phyloP scores from a whole-genome alignment of 2,113 vertebrate genomes.

The Chloroceryle aenea region DNA sequence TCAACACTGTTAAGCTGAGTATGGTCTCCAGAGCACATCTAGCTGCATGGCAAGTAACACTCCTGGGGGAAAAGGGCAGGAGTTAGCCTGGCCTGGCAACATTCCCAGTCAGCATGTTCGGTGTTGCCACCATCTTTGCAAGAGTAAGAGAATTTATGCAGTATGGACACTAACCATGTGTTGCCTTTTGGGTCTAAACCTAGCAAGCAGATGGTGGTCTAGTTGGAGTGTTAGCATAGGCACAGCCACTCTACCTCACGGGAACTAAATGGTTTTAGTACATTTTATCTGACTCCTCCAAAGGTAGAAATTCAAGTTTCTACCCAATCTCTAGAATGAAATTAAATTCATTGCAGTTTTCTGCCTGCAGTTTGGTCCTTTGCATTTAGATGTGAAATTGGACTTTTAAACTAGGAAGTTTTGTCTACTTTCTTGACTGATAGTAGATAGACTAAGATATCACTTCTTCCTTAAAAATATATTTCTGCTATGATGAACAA shows the following conservation, averaged over 20 bases:
- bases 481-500: not conserved
- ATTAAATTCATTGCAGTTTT: not conserved
- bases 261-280: not conserved
- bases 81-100: not conserved
- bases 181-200: not conserved
- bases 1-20: accelerated
- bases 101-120: not conserved
- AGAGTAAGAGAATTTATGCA: not conserved
- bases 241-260: not conserved
- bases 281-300: not conserved
- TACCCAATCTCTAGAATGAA: not conserved
- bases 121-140: not conserved
- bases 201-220: not conserved
- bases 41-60: not conserved
- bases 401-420: not conserved
- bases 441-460: not conserved
- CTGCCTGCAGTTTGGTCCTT: not conserved
- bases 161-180: accelerated
- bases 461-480: not conserved
- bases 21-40: not conserved
- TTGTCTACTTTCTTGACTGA: not conserved
- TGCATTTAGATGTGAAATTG: not conserved
- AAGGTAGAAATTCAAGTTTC: not conserved
- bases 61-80: not conserved
- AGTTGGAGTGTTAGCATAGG: not conserved